Conservation (phyloP, 2,888 invertebrate species). For the Horisme vitalbata region DNA sequence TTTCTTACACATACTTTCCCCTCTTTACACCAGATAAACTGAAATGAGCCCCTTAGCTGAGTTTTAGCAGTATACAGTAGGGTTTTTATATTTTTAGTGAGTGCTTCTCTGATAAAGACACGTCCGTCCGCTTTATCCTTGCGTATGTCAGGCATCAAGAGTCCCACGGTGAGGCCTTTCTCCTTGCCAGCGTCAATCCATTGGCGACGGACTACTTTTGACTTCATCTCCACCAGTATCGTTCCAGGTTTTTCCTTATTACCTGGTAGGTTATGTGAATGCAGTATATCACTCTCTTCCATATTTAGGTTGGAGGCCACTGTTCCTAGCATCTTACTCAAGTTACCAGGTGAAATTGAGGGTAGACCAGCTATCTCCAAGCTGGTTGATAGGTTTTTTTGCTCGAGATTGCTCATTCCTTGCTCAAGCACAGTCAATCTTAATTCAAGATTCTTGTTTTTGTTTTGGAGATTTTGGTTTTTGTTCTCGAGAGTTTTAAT, state of each 20-base stretch:
- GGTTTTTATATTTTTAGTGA: slow-evolving; percentile 6
- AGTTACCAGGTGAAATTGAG: background rate
- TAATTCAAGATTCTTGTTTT: slow-evolving; percentile 14
- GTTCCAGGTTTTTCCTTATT: slow-evolving; percentile 29
- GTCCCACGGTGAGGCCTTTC: slow-evolving; percentile 28
- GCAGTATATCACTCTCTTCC: slow-evolving; percentile 14
- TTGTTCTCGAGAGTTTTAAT: slow-evolving; percentile 9
- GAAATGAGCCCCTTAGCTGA: background rate
- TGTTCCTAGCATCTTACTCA: slow-evolving; percentile 4
- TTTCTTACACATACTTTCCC: slow-evolving; percentile 2
- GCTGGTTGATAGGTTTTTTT: slow-evolving; percentile 6
- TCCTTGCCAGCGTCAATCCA: slow-evolving; percentile 33
- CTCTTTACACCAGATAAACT: slow-evolving; percentile 2
- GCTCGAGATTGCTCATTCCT: slow-evolving; percentile 12
- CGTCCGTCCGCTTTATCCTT: slow-evolving; percentile 17
- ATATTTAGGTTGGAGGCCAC: slow-evolving; percentile 28
- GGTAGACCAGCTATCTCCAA: slow-evolving; percentile 14
- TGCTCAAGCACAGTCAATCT: slow-evolving; percentile 22
- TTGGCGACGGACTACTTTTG: slow-evolving; percentile 17
- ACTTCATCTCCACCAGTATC: slow-evolving; percentile 31
- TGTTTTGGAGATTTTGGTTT: slow-evolving; percentile 1
- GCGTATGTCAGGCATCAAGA: slow-evolving; percentile 20
- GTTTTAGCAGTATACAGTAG: slow-evolving; percentile 1
- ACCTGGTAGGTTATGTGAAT: slow-evolving; percentile 19
- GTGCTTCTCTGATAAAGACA: slow-evolving; percentile 3